These are phyloP conservation scores for Rhorus exstirpatorius DNA, from an alignment of 2,888 invertebrate species.

Conservation along the genomic window DNA sequence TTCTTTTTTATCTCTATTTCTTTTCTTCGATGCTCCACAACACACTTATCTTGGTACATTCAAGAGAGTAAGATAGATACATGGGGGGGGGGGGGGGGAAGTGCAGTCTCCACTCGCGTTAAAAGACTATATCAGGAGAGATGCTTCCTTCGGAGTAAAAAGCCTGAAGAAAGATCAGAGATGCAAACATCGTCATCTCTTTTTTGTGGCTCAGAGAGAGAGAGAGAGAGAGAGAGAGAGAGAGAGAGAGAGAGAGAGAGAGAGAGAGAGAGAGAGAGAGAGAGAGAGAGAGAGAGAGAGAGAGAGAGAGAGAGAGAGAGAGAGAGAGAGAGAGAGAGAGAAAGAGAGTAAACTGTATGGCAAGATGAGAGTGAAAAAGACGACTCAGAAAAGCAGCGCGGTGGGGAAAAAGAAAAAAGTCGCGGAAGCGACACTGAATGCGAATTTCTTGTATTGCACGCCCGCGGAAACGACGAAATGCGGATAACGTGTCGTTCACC, in stretches of 20 bases:
- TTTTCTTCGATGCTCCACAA: conserved; percentile 1
- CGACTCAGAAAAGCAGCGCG: neutral
- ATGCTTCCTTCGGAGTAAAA: neutral
- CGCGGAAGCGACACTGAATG: conserved; percentile 38
- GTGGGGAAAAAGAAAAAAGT: conserved; percentile 10
- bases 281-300: neutral
- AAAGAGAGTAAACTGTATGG: neutral
- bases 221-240: neutral
- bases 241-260: neutral
- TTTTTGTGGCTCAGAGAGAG: neutral
- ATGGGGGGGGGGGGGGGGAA: neutral
- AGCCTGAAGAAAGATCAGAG: conserved; percentile 9
- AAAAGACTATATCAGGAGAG: neutral
- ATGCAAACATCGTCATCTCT: conserved; percentile 33
- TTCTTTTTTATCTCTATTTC: conserved; percentile 1
- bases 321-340: neutral
- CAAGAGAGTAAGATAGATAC: neutral
- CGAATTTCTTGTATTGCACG: conserved; percentile 46
- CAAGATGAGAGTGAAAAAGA: neutral
- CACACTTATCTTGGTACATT: conserved; percentile 8
- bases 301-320: neutral
- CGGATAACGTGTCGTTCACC: conserved; percentile 50
- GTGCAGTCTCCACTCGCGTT: conserved; percentile 3
- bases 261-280: neutral
- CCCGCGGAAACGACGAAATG: conserved; percentile 38